Base-by-base conservation (phyloP, 1,140 invertebrate genomes). In the Magallana ariakensis region DNA sequence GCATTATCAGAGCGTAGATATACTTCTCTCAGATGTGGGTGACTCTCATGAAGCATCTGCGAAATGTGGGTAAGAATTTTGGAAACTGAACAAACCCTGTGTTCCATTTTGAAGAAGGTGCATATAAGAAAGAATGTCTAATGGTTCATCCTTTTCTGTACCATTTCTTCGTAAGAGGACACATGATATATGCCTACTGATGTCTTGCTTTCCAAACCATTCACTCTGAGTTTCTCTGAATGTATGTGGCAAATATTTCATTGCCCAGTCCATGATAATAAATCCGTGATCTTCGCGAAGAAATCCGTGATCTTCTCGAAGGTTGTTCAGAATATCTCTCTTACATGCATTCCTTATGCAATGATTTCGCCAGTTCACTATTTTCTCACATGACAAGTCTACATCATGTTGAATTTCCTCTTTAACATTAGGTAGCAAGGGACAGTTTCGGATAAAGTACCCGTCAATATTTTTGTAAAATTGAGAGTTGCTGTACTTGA, bases 1-100 rank as follows among this genome's bases (percentile, higher is more conserved):
- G 84, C 84, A 80, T 85, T 85, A 56, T 85, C 84, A 80, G 55
- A 60, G 13, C 84, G n/a, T n/a, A 80, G 11, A 58, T n/a, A n/a
- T 13, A 56, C 66, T 80, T 62, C 60, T 55, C 22, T 60, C 10
- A 62, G 19, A 62, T 62, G 58, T 62, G 58, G 58, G 15, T 62
- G 58, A 62, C 58, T 62, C 15, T 62, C 58, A 62, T 62, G 58
- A 62, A 62, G 58, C 58, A 62, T 16, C 58, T 62, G 58, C 58
- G 16, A 62, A 62, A 16, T 62, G 58, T 62, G 58, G 58, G 19
- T 62, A 15, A 62, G 58, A 19, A 62, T 62, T 62, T 62, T 62
- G 16, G 11, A n/a, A 62, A 62, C 58, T 16, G 58, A 16, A 13
- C 15, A 62, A 62, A 16, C 58, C 58, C 58, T 62, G 58, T 62